Evolutionary conservation across 37 sponge, comb jelly and placozoan species (phyloP).

Genomic region (Tethya wilhelma): DNA sequence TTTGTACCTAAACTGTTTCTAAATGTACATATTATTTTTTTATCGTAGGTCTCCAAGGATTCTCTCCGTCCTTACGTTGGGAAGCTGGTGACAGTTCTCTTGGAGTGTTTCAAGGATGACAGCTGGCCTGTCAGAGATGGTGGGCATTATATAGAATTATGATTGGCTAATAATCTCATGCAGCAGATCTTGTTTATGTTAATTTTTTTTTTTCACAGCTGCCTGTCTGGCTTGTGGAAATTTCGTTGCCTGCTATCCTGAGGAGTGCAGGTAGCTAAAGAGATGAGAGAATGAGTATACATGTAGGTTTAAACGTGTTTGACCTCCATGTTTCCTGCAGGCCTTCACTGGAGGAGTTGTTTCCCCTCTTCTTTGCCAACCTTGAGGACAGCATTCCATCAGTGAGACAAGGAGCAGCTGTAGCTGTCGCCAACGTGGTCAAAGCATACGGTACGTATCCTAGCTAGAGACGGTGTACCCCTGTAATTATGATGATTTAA

Average conservation of each 20-base stretch:
- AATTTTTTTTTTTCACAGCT: conserved; percentile 35
- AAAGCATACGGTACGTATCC: conserved; percentile 71
- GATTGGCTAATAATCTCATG: neutral
- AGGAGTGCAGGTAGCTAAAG: conserved; percentile 65
- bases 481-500: no score
- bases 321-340: conserved; percentile 5
- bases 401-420: conserved; percentile 93
- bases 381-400: conserved; percentile 95
- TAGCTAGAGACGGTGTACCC: no score
- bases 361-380: conserved; percentile 76
- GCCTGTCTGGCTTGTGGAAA: conserved; percentile 95
- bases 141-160: conserved; percentile 26
- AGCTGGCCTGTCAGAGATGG: conserved; percentile 99
- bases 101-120: conserved; percentile 92
- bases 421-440: conserved; percentile 74
- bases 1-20: no score
- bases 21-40: no score
- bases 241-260: conserved; percentile 89
- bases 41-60: conserved; percentile 39
- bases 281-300: neutral
- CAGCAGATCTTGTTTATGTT: neutral
- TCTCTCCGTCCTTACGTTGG: conserved; percentile 53
- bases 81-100: conserved; percentile 58
- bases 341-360: conserved; percentile 53
- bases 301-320: neutral